phyloP scores from a whole-genome alignment of 2,888 invertebrate genomes.

The Machimus rusticus region DNA sequence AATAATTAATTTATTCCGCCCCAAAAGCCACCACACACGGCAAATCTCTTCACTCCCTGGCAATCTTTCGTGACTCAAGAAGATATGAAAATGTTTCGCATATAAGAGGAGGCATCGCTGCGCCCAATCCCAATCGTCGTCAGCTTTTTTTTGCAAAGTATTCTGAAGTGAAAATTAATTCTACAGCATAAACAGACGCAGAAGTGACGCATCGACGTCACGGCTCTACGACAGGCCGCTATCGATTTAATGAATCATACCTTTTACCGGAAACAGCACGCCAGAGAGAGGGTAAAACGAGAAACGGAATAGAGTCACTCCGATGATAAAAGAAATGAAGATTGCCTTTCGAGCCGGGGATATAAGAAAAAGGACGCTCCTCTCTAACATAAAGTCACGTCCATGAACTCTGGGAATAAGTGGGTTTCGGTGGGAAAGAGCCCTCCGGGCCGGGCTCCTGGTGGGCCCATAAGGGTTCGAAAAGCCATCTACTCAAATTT shows the following conservation, averaged over 20 bases:
- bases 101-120: background rate
- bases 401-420: slow-evolving; percentile 27
- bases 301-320: slow-evolving; percentile 21
- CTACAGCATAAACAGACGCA: slow-evolving; percentile 42
- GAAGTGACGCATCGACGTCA: slow-evolving; percentile 40
- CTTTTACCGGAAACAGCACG: slow-evolving; percentile 20
- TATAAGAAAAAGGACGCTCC: background rate
- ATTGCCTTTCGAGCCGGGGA: background rate
- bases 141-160: background rate
- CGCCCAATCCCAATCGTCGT: background rate
- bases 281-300: background rate
- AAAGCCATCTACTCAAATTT: slow-evolving; percentile 13
- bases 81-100: slow-evolving; percentile 7
- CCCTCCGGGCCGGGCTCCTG: background rate
- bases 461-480: background rate
- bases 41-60: background rate
- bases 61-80: slow-evolving; percentile 24
- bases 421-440: background rate
- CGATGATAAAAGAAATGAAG: slow-evolving; percentile 18
- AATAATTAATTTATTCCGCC: slow-evolving; percentile 24
- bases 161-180: slow-evolving; percentile 25
- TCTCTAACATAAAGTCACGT: slow-evolving; percentile 16
- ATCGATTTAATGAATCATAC: slow-evolving; percentile 37
- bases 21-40: background rate
- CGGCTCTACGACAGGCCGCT: background rate